A percentile compares a stretch with the other conserved stretches of the same genome.
These are phyloP conservation scores for Leucoraja erinaceus DNA, from an alignment of 2,113 vertebrate genomes.

Conservation along the genomic window DNA sequence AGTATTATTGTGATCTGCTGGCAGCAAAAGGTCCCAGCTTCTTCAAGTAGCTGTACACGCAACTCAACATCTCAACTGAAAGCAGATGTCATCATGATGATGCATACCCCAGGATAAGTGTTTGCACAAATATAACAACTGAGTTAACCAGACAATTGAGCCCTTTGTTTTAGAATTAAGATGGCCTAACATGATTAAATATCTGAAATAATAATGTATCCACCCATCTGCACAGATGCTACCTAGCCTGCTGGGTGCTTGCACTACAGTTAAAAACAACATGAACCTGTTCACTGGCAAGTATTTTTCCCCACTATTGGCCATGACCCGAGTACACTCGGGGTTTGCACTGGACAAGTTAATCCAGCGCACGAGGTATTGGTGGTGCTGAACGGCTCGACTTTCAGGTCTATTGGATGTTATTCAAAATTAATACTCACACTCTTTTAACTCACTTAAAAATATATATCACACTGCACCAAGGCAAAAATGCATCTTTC, in stretches of 20 bases:
- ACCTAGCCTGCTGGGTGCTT: background rate
- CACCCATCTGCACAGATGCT: background rate
- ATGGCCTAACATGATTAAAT: background rate
- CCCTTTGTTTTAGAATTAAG: background rate
- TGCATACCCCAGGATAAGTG: background rate
- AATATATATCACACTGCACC: no score
- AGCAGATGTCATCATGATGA: background rate
- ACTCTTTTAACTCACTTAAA: no score
- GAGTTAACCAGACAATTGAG: background rate
- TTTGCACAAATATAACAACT: background rate
- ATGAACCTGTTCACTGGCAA: no score
- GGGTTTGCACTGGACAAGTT: no score
- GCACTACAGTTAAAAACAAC: no score
- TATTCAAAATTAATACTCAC: no score
- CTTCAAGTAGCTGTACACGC: background rate
- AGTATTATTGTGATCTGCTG: slow-evolving; percentile 9
- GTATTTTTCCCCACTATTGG: no score
- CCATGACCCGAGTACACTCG: no score
- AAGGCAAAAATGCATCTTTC: no score
- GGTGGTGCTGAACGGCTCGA: no score
- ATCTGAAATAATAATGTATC: background rate
- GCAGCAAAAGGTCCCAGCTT: background rate
- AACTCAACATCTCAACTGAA: slow-evolving; percentile 17
- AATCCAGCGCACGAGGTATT: no score
- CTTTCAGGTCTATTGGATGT: no score